phyloP scores from a whole-genome alignment of 2,113 vertebrate genomes.

The Clupea harengus region DNA sequence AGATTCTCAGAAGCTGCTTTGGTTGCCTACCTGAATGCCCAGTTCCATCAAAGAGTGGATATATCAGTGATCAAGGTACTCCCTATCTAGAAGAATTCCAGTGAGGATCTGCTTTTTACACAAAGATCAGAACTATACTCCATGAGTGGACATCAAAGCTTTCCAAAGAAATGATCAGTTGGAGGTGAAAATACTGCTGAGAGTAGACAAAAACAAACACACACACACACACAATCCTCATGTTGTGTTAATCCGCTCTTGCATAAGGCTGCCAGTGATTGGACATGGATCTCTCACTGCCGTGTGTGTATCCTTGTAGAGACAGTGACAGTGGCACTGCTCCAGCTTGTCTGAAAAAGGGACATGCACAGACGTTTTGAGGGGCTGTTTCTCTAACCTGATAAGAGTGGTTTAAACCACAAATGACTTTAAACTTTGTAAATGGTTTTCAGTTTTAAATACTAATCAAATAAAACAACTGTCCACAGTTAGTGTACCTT shows the following conservation, averaged over 20 bases:
- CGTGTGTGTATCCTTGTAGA: neutral
- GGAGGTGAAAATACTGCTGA: neutral
- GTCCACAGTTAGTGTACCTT: too few relatives aligned
- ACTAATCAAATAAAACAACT: too few relatives aligned
- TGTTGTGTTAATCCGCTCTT: constrained; percentile 20
- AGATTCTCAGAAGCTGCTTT: constrained; percentile 9
- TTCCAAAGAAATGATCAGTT: neutral
- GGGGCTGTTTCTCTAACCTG: too few relatives aligned
- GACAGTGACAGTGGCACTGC: neutral
- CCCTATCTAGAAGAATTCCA: constrained; percentile 23
- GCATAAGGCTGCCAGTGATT: constrained; percentile 10
- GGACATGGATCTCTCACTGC: constrained; percentile 8
- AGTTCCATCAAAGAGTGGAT: constrained; percentile 21
- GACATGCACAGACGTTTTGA: too few relatives aligned
- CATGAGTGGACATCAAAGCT: neutral
- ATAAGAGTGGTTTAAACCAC: too few relatives aligned
- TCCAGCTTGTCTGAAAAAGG: neutral
- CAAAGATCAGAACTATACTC: neutral
- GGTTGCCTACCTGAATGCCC: constrained; percentile 30
- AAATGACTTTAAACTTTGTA: too few relatives aligned
- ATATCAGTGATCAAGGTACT: constrained; percentile 35
- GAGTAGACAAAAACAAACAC: neutral
- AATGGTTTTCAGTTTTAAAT: too few relatives aligned
- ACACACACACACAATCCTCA: neutral
- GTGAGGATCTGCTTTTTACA: constrained; percentile 23